These are phyloP conservation scores for Mirza zaza DNA, from an alignment of 2,113 vertebrate species.

Conservation along the genomic window DNA sequence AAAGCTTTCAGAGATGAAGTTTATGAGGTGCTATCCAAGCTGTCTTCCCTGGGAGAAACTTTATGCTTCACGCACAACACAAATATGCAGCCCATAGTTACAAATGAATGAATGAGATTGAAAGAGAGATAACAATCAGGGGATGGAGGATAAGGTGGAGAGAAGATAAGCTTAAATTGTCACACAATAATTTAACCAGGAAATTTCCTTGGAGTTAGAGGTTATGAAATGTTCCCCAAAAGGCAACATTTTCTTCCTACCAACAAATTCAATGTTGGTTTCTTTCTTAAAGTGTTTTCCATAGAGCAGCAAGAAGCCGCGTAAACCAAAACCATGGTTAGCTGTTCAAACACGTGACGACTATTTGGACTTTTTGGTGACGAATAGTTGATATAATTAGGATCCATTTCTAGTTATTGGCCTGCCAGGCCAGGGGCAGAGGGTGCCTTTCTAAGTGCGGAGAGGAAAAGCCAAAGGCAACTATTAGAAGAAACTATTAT, in stretches of 20 bases:
- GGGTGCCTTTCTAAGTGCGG: conserved; percentile 79
- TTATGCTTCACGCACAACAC: conserved; percentile 62
- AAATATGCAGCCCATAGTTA: conserved; percentile 72
- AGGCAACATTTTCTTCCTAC: conserved; percentile 72
- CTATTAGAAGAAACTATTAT: conserved; percentile 84
- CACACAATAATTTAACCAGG: conserved; percentile 56
- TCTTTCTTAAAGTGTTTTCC: conserved; percentile 79
- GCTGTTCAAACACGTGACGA: conserved; percentile 78
- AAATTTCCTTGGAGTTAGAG: conserved; percentile 70
- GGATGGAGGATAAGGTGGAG: background rate
- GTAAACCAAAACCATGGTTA: conserved; percentile 64
- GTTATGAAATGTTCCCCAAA: conserved; percentile 64
- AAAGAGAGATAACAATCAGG: background rate
- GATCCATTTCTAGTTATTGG: conserved; percentile 84
- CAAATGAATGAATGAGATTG: conserved; percentile 46
- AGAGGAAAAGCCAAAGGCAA: conserved; percentile 88
- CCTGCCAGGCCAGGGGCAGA: conserved; percentile 81
- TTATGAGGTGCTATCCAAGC: conserved; percentile 44
- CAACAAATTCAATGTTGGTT: conserved; percentile 70
- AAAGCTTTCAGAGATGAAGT: conserved; percentile 74
- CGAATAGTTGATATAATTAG: conserved; percentile 82
- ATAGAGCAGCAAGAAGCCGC: conserved; percentile 68
- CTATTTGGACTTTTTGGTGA: conserved; percentile 81
- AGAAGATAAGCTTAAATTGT: conserved; percentile 57
- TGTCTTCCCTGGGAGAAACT: conserved; percentile 73